A percentile compares a stretch with the other conserved stretches of the same genome.
phyloP scores from a whole-genome alignment of 1,140 invertebrate genomes.

The Sesamia nonagrioides region DNA sequence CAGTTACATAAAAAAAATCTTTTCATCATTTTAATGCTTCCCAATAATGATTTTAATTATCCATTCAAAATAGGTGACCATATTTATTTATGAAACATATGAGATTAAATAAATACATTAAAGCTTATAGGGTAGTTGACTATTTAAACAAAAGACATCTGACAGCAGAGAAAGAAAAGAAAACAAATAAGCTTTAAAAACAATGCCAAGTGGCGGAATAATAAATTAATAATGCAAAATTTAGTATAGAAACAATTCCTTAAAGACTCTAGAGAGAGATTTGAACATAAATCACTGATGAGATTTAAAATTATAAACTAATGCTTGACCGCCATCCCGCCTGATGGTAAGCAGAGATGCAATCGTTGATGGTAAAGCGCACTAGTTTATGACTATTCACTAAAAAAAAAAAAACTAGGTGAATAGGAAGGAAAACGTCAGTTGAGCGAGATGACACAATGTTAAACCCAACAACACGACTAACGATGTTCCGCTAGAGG shows the following conservation, averaged over 20 bases:
- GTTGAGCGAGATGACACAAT: no score
- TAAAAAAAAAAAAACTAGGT: no score
- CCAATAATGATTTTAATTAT: not conserved
- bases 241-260: not conserved
- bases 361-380: no score
- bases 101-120: not conserved
- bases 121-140: not conserved
- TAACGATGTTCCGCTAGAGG: no score
- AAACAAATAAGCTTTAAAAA: not conserved
- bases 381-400: no score
- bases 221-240: not conserved
- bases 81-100: not conserved
- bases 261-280: no score
- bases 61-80: not conserved
- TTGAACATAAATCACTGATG: no score
- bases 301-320: no score
- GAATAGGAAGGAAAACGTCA: no score
- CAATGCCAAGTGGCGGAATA: not conserved
- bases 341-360: no score
- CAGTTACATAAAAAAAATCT: conserved; percentile 11
- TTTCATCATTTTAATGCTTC: not conserved
- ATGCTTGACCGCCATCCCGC: no score
- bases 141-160: not conserved
- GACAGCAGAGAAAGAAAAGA: not conserved
- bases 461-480: no score